phyloP scores from a whole-genome alignment of 2,888 invertebrate genomes.

The Lasioglossum zephyrum region DNA sequence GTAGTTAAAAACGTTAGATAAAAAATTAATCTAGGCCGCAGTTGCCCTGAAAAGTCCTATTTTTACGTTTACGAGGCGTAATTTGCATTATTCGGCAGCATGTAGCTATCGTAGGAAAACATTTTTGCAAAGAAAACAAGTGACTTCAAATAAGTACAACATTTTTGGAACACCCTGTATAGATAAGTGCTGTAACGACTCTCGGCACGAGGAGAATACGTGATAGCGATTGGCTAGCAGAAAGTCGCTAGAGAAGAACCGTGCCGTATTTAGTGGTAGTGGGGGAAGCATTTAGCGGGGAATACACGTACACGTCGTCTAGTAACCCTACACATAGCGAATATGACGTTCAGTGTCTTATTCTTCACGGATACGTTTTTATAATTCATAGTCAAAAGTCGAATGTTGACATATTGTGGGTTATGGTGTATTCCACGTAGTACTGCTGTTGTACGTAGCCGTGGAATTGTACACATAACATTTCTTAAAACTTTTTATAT shows the following conservation, averaged over 20 bases:
- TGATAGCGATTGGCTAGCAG: not conserved
- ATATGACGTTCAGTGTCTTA: slow-evolving; percentile 16
- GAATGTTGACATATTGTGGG: slow-evolving; percentile 56
- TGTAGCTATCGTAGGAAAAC: too few species aligned
- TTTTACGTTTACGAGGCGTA: too few species aligned
- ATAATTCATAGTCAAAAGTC: slow-evolving; percentile 43
- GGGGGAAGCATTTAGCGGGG: not conserved
- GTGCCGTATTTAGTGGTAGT: not conserved
- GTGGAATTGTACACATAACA: not conserved
- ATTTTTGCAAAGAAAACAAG: too few species aligned
- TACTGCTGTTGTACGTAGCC: slow-evolving; percentile 23
- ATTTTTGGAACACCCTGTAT: not conserved
- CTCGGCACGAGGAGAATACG: not conserved
- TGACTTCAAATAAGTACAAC: too few species aligned
- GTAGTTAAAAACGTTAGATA: too few species aligned
- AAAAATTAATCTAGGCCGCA: too few species aligned
- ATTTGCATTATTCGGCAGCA: too few species aligned
- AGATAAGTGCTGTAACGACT: not conserved
- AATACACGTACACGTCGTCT: not conserved
- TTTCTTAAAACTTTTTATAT: not conserved
- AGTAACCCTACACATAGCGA: not conserved
- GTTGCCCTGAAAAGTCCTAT: too few species aligned
- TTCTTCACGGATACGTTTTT: slow-evolving; percentile 48
- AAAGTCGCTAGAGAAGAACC: not conserved
- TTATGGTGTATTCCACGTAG: slow-evolving; percentile 24